Conservation (phyloP, 2,797 vertebrate genomes). For the Tangara arthus region DNA sequence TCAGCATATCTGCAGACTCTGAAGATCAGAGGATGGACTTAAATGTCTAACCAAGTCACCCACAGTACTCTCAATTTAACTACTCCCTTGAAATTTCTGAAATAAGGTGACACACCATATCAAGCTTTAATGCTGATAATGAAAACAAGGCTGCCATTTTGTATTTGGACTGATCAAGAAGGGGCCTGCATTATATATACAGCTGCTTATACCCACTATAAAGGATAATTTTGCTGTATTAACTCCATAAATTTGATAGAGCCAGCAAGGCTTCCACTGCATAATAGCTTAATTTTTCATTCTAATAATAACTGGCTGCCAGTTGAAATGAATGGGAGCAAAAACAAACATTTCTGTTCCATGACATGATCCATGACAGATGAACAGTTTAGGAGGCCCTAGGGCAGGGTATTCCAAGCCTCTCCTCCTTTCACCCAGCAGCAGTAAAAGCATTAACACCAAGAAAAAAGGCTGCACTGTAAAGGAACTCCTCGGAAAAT, state of each 20-base stretch:
- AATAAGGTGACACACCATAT: not conserved
- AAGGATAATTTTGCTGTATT: slow-evolving; percentile 75
- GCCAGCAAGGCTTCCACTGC: slow-evolving; percentile 60
- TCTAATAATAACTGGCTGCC: slow-evolving; percentile 78
- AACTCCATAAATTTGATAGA: slow-evolving; percentile 75
- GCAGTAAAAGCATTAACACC: slow-evolving; percentile 60
- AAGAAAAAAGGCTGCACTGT: slow-evolving; percentile 53
- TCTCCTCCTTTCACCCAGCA: slow-evolving; percentile 35
- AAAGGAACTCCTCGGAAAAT: slow-evolving; percentile 62
- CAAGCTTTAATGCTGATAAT: not conserved
- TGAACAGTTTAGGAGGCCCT: slow-evolving; percentile 60
- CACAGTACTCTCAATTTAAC: not conserved
- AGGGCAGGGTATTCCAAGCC: slow-evolving; percentile 49
- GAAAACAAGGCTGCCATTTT: slow-evolving; percentile 53
- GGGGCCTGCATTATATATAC: slow-evolving; percentile 32
- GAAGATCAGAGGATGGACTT: not conserved
- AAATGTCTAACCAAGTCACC: not conserved
- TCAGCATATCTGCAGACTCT: not conserved
- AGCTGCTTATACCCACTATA: slow-evolving; percentile 62
- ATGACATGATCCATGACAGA: slow-evolving; percentile 69
- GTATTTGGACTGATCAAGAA: slow-evolving; percentile 46
- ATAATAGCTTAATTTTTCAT: slow-evolving; percentile 79
- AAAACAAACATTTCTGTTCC: slow-evolving; percentile 75
- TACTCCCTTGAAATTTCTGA: not conserved
- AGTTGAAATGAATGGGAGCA: slow-evolving; percentile 73